A percentile compares a stretch with the other conserved stretches of the same genome.
Evolutionary conservation across 2,888 invertebrate genomes (phyloP).

Genomic region (Hydrotaea diabolus): DNA sequence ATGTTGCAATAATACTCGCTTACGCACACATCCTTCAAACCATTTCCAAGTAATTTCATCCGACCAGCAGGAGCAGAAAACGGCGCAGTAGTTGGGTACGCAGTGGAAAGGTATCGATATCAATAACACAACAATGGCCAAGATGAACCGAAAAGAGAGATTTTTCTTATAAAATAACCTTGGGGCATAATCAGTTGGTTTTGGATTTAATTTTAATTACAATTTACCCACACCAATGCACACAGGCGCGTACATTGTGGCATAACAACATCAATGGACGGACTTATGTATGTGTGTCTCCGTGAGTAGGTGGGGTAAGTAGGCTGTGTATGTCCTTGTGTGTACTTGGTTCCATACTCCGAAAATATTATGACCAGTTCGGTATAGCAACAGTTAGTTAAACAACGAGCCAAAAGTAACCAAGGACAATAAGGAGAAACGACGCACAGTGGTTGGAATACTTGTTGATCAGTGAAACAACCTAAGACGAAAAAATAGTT

Average conservation of each 20-base stretch:
- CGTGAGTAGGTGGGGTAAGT: background rate
- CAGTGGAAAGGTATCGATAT: slow-evolving; percentile 11
- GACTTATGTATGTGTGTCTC: background rate
- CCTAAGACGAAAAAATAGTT: too few species aligned
- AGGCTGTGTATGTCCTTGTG: background rate
- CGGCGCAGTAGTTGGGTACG: background rate
- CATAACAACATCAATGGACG: background rate
- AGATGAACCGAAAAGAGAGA: slow-evolving; percentile 28
- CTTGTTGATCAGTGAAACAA: too few species aligned
- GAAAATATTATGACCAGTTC: slow-evolving; percentile 5
- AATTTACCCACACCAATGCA: slow-evolving; percentile 62
- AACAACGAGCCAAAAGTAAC: background rate
- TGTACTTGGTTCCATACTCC: background rate
- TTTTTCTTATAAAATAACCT: slow-evolving; percentile 62
- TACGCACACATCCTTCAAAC: background rate
- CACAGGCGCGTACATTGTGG: background rate
- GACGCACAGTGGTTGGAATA: background rate
- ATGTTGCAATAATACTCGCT: slow-evolving; percentile 18
- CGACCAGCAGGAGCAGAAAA: background rate
- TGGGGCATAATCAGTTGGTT: slow-evolving; percentile 74
- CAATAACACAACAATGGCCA: slow-evolving; percentile 21
- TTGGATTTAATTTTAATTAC: slow-evolving; percentile 78
- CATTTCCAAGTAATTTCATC: background rate
- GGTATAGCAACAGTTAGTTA: slow-evolving; percentile 34
- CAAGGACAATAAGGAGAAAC: background rate